Base-by-base conservation (phyloP, 2,888 invertebrate species). In the Perizoma flavofasciatum region DNA sequence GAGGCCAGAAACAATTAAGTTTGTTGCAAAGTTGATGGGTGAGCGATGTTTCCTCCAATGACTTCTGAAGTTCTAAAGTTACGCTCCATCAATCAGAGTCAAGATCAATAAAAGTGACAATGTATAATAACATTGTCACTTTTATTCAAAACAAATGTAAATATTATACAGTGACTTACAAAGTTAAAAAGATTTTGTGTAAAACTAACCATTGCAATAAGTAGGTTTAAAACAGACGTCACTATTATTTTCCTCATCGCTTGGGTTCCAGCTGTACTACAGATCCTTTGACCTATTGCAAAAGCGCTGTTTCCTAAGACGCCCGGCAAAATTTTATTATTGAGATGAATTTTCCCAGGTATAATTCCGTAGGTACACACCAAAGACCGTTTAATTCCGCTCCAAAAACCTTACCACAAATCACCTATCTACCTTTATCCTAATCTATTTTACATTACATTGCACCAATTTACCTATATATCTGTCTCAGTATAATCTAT, bases 381-480 rank as follows among this genome's bases (percentile, higher is more conserved):
- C 50, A 49, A 50, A 63, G 59, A 64, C 56, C 62, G 55, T 61
- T 61, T 56, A 49, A 64, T 65, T 59, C 61, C 53, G 57, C 48
- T 47, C 55, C 52, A 57, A 45, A 56, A 56, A 56, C 48, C 57
- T 44, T 54, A 46, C 61, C 61, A 63, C 63, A 59, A 63, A 61
- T 65, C 58, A 59, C 53, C 52, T 50, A 59, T 61, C 65, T 57
- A 61, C 56, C 58, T 53, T 48, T 60, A 22, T 51, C 61, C 56
- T 66, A 59, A 66, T 63, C 62, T 54, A 63, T 61, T 54, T 37
- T 60, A 54, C 56, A 55, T 61, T 54, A 53, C 35, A 9, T 0
- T 10, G n/a, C 34, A 49, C 64, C 62, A 48, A 37, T 52, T 48
- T 44, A 47, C 33, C 32, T 37, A 22, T 53, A 61, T 49, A 63